These are phyloP conservation scores for Limnodromus scolopaceus DNA, from an alignment of 2,797 vertebrate genomes.

Conservation along the genomic window DNA sequence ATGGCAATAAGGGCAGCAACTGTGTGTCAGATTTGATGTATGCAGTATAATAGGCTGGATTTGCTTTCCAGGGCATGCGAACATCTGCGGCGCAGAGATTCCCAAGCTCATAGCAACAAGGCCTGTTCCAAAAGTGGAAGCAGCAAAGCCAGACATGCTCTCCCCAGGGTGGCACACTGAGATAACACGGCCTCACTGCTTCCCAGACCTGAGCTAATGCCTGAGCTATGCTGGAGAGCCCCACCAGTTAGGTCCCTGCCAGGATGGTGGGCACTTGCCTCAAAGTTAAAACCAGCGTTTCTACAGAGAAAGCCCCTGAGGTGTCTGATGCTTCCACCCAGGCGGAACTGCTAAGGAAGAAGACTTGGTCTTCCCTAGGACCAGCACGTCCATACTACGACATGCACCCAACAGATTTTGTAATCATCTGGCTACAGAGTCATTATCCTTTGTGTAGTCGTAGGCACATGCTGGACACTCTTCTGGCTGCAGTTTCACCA, in stretches of 20 bases:
- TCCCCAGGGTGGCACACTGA: slow-evolving; percentile 59
- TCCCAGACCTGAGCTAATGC: slow-evolving; percentile 60
- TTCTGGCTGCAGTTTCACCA: not conserved
- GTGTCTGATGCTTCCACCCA: not conserved
- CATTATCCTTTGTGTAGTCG: not conserved
- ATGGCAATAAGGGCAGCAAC: slow-evolving; percentile 6
- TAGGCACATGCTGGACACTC: not conserved
- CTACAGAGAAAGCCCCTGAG: not conserved
- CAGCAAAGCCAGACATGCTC: slow-evolving; percentile 24
- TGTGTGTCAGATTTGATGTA: not conserved
- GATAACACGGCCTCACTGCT: slow-evolving; percentile 25
- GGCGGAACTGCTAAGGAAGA: not conserved
- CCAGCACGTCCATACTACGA: not conserved
- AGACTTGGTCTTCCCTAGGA: not conserved
- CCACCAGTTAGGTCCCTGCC: not conserved
- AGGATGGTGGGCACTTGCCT: not conserved
- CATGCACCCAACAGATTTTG: not conserved
- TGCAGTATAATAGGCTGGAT: not conserved
- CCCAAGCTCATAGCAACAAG: not conserved
- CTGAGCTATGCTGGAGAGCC: slow-evolving; percentile 20
- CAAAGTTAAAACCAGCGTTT: not conserved
- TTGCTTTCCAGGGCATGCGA: slow-evolving; percentile 1
- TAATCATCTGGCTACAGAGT: not conserved
- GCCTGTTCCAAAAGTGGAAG: slow-evolving; percentile 21
- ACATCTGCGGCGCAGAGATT: slow-evolving; percentile 69